Evolutionary conservation across 53 echinoderm and acorn worm genomes (phyloP).

Genomic region (Glandiceps talaboti): DNA sequence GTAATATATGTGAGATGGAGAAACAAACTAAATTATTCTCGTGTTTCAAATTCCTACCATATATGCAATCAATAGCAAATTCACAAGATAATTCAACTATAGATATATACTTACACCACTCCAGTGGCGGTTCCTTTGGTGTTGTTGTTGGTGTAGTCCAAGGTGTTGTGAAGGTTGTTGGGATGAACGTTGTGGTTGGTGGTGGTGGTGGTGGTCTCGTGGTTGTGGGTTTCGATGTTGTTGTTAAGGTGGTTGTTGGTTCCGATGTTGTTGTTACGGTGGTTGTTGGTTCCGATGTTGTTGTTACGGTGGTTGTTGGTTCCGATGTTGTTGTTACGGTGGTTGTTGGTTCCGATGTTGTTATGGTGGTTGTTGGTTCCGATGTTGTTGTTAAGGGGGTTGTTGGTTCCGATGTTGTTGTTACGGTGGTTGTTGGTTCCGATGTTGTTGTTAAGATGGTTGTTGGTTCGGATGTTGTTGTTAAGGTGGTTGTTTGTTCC

Average conservation of each 20-base stretch:
- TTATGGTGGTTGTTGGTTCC: not conserved
- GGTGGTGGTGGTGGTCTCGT: not conserved
- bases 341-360: not conserved
- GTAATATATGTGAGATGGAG: too few species aligned
- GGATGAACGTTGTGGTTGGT: not conserved
- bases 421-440: not conserved
- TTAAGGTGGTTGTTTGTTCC: not conserved
- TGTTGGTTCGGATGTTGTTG: not conserved
- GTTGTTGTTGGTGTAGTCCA: not conserved
- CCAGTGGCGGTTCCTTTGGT: too few species aligned
- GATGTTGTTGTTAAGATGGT: not conserved
- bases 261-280: not conserved
- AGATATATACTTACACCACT: too few species aligned
- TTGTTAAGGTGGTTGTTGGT: not conserved
- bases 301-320: not conserved
- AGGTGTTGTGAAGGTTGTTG: slow-evolving; percentile 1
- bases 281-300: slow-evolving; percentile 1
- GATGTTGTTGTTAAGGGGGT: not conserved
- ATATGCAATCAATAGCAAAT: too few species aligned
- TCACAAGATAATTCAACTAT: too few species aligned
- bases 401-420: not conserved
- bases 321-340: slow-evolving; percentile 2
- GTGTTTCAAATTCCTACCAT: too few species aligned
- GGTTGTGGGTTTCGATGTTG: not conserved
- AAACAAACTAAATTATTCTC: too few species aligned